A percentile compares a stretch with the other conserved stretches of the same genome.
These are phyloP conservation scores for Congeria kusceri DNA, from an alignment of 2,888 invertebrate genomes.

Conservation along the genomic window DNA sequence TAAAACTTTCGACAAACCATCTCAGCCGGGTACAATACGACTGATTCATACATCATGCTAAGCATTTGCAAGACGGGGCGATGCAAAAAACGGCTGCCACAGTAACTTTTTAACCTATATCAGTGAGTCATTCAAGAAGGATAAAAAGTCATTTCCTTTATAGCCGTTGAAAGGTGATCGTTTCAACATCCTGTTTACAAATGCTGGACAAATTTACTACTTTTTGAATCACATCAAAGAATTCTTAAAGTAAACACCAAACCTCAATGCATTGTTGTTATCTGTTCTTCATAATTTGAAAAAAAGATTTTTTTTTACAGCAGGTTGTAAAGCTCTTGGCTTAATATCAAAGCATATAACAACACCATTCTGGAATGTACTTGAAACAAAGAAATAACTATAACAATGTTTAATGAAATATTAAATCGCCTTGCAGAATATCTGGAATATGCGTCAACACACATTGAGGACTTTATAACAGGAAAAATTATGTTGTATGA, in stretches of 20 bases:
- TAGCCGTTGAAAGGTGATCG: slow-evolving; percentile 36
- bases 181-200: slow-evolving; percentile 50
- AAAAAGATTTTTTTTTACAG: slow-evolving; percentile 15
- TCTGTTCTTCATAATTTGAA: slow-evolving; percentile 14
- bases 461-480: slow-evolving; percentile 21
- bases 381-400: slow-evolving; percentile 29
- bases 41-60: slow-evolving; percentile 12
- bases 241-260: slow-evolving; percentile 17
- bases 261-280: slow-evolving; percentile 1
- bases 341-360: slow-evolving; percentile 25
- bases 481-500: slow-evolving; percentile 15
- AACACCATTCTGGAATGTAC: slow-evolving; percentile 26
- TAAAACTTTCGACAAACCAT: slow-evolving; percentile 6
- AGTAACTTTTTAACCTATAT: slow-evolving; percentile 44
- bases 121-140: slow-evolving; percentile 32
- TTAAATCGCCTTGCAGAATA: background rate
- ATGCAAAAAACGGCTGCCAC: too few relatives aligned
- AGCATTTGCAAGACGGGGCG: slow-evolving; percentile 24
- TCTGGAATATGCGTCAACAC: background rate
- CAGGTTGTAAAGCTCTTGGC: slow-evolving; percentile 32
- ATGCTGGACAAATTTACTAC: slow-evolving; percentile 50
- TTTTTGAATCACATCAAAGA: slow-evolving; percentile 32
- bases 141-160: slow-evolving; percentile 30
- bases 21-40: slow-evolving; percentile 13
- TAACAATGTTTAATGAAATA: background rate